phyloP scores from a whole-genome alignment of 2,888 invertebrate genomes.

The Rhagonycha fulva region DNA sequence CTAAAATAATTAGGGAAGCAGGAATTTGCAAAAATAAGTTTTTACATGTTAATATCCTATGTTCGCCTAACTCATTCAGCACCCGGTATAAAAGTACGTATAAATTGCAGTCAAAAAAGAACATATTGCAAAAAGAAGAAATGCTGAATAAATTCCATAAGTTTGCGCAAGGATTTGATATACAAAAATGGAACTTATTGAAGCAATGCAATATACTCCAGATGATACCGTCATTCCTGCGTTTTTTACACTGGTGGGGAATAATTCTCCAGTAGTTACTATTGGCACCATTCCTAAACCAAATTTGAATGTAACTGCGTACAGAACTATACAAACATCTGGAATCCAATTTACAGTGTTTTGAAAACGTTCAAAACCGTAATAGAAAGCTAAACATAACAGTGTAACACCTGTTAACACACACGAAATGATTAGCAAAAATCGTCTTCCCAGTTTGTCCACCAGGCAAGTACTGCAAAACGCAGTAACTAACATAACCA shows the following conservation, averaged over 20 bases:
- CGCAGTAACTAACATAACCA: background rate
- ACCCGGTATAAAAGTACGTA: background rate
- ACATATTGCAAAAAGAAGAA: background rate
- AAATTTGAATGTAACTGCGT: background rate
- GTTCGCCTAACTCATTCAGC: too few species aligned
- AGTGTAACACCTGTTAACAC: background rate
- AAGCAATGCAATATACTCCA: background rate
- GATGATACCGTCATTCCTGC: background rate
- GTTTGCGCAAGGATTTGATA: background rate
- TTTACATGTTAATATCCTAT: too few species aligned
- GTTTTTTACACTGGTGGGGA: background rate
- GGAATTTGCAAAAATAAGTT: too few species aligned
- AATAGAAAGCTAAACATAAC: background rate
- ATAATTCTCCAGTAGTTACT: background rate
- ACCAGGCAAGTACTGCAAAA: background rate
- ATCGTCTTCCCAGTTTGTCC: background rate
- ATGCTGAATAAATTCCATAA: background rate
- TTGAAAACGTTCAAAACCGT: background rate
- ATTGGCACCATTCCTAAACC: background rate
- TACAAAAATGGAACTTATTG: background rate
- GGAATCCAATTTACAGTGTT: background rate
- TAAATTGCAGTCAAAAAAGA: background rate
- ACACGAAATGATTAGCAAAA: background rate
- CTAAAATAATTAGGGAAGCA: too few species aligned
- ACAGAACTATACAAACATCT: background rate